Evolutionary conservation across 2,113 vertebrate genomes (phyloP), one percentile per base, ranked within the genome.

Genomic region (Dasyornis broadbenti): DNA sequence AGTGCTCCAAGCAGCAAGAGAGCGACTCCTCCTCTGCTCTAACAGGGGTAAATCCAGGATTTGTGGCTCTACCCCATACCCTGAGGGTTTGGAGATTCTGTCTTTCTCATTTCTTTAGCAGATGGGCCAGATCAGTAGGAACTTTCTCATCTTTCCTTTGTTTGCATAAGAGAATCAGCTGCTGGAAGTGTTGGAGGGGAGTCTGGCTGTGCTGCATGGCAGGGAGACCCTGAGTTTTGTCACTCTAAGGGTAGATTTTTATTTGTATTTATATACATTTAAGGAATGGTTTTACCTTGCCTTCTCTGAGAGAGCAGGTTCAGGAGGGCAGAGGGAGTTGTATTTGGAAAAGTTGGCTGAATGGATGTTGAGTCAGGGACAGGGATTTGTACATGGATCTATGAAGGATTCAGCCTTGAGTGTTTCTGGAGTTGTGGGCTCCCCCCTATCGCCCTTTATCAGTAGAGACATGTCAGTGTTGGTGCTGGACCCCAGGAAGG

Each of bases 351-450:
- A 35, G 8, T 3, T 85, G 21, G 9, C 53, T 76, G 5, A 17
- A 0, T n/a, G 75, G 35, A 1, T 88, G 37, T 35, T 47, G 63
- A 53, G 69, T 52, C 63, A 57, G 53, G 24, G n/a, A 39, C 39
- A 28, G 44, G 13, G 31, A 26, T 64, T 66, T 73, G 13, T 66
- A 0, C 19, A 6, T 0, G 6, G 8, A 44, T 68, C 49, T 91
- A 0, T 64, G 54, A 61, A 57, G 69, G 63, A 61, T 42, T 31
- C 44, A 27, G 47, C 70, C 11, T 13, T 14, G 53, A 52, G 50
- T 50, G 45, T 81, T 63, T 10, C 42, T 57, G 23, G 50, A 71
- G 66, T 28, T 0, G 0, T 17, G 9, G 1, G 10, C 2, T 6
- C 6, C 22, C n/a, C 16, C 15, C 11, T 21, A 12, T 44, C 49